phyloP scores from a whole-genome alignment of 1,140 invertebrate species.

The Bombus cullumanus region DNA sequence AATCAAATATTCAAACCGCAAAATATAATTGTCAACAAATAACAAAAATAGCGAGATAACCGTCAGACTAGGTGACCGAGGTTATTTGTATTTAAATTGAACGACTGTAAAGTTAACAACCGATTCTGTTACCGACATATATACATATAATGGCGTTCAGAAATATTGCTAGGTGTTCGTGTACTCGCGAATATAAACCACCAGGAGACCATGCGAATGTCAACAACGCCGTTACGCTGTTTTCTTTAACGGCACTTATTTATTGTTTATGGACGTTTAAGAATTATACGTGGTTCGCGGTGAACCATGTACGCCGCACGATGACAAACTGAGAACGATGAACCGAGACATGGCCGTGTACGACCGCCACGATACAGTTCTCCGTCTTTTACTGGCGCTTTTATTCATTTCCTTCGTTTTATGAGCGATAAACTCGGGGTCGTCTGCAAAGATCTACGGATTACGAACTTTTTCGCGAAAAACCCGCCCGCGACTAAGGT shows the following conservation, averaged over 20 bases:
- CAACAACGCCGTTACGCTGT: not conserved
- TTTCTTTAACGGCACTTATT: constrained; percentile 1
- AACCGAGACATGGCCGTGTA: constrained; percentile 12
- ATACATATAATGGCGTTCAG: too few relatives aligned
- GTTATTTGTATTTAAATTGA: constrained; percentile 8
- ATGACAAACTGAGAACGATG: constrained; percentile 53
- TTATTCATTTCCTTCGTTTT: constrained; percentile 63
- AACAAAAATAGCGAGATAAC: not conserved
- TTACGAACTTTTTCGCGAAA: not conserved
- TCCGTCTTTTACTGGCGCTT: constrained; percentile 50
- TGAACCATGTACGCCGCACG: constrained; percentile 15
- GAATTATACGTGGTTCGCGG: constrained; percentile 17
- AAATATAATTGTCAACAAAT: constrained; percentile 18
- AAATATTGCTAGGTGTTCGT: not conserved
- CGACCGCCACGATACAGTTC: not conserved
- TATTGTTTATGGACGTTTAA: constrained; percentile 25
- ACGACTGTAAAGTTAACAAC: constrained; percentile 17
- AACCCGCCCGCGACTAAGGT: constrained; percentile 51
- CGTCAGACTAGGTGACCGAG: not conserved
- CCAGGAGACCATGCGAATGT: not conserved
- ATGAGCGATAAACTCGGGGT: constrained; percentile 59
- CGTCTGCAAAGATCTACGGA: constrained; percentile 31
- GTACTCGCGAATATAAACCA: too few relatives aligned
- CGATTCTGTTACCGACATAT: not conserved
- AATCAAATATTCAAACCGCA: constrained; percentile 18